These are phyloP conservation scores for Leptopilina clavipes DNA, from an alignment of 1,140 invertebrate genomes.

Conservation along the genomic window DNA sequence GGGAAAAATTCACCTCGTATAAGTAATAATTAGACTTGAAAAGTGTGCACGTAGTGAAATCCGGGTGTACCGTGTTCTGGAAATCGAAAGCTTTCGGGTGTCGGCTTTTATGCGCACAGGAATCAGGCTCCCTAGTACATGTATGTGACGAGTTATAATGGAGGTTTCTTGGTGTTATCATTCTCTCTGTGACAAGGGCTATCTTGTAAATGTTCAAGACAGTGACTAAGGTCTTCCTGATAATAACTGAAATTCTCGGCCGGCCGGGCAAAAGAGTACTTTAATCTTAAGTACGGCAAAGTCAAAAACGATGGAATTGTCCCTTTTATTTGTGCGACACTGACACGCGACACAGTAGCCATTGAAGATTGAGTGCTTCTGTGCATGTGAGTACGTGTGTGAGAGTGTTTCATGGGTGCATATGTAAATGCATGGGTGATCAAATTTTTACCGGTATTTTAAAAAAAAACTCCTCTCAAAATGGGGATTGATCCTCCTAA, in stretches of 20 bases:
- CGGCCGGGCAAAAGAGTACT: slow-evolving; percentile 41
- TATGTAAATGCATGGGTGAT: not conserved
- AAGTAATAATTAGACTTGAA: not conserved
- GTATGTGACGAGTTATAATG: slow-evolving; percentile 51
- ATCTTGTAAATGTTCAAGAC: slow-evolving; percentile 45
- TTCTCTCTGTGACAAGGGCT: slow-evolving; percentile 42
- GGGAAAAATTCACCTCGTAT: slow-evolving; percentile 5
- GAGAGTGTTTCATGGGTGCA: not conserved
- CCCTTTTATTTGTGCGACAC: slow-evolving; percentile 38
- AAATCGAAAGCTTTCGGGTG: slow-evolving; percentile 12
- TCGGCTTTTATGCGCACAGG: slow-evolving; percentile 32
- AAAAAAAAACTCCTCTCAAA: slow-evolving; percentile 29
- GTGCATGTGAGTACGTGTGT: slow-evolving; percentile 38
- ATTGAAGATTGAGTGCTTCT: slow-evolving; percentile 47
- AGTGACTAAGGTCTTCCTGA: slow-evolving; percentile 47
- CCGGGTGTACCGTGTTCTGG: not conserved
- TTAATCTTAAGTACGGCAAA: slow-evolving; percentile 2
- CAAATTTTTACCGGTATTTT: slow-evolving; percentile 29
- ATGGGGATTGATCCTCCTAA: not conserved
- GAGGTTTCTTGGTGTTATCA: slow-evolving; percentile 49
- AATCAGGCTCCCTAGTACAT: slow-evolving; percentile 34
- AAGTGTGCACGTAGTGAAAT: not conserved
- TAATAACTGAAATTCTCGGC: slow-evolving; percentile 39
- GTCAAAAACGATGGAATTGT: slow-evolving; percentile 32
- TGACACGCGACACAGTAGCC: slow-evolving; percentile 48